phyloP scores from a whole-genome alignment of 2,797 vertebrate species.

The Leptatherina wallacei region DNA sequence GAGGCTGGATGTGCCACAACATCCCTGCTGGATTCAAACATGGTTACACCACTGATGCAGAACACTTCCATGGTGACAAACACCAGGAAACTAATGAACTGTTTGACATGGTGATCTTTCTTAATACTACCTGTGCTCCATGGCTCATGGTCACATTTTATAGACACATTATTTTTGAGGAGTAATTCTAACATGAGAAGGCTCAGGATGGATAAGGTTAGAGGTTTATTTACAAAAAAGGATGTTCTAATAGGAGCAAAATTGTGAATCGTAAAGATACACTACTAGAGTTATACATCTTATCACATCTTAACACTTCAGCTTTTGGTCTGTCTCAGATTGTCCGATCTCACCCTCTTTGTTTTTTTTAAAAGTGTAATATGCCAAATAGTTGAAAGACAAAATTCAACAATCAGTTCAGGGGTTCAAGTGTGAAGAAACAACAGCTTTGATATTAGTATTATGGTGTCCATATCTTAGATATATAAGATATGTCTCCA shows the following conservation, averaged over 20 bases:
- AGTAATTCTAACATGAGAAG: constrained; percentile 20
- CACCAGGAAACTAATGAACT: constrained; percentile 76
- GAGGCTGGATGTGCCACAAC: constrained; percentile 41
- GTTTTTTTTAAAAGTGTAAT: constrained; percentile 2
- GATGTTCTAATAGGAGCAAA: neutral
- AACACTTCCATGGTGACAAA: constrained; percentile 69
- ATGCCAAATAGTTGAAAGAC: neutral
- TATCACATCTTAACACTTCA: constrained; percentile 33
- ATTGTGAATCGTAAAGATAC: constrained; percentile 6
- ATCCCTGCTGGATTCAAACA: constrained; percentile 52
- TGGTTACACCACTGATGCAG: constrained; percentile 57
- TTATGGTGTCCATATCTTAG: neutral
- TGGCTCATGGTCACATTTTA: constrained; percentile 3
- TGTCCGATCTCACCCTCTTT: constrained; percentile 5
- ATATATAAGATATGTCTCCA: neutral
- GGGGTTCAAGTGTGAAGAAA: neutral
- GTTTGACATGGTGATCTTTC: constrained; percentile 66
- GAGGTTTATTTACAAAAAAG: neutral
- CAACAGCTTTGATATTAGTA: neutral
- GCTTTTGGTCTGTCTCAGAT: constrained; percentile 10
- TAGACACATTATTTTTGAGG: constrained; percentile 24
- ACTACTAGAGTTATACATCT: neutral
- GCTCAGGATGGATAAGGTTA: neutral
- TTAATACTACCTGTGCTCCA: constrained; percentile 52
- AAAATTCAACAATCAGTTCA: neutral